Evolutionary conservation across 2,797 vertebrate species (phyloP), one percentile per base, ranked within the genome.

Genomic region (Epinephelus coioides): DNA sequence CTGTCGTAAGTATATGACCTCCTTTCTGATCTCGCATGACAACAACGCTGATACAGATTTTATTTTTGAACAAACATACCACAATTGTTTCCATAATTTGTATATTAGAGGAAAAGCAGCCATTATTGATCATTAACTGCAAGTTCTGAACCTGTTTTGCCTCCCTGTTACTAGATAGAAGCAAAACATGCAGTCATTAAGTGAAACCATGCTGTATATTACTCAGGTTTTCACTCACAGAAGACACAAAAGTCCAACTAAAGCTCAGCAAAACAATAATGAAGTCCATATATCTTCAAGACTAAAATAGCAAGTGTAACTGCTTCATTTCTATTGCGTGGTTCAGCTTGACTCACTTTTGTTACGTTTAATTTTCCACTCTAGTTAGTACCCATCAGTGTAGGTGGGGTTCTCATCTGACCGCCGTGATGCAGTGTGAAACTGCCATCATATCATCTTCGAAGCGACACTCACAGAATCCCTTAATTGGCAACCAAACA

Each of bases 1-100:
- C 64, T 60, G 53, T 67, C 27, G 14, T 18, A 11, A 21, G 49
- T 59, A 19, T 34, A n/a, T 11, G 34, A 73, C 38, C 57, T 65
- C 23, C 12, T 68, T 43, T 27, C 10, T 70, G 27, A 55, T 65
- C 60, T 49, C 34, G 25, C 21, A 0, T 25, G n/a, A 53, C 67
- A 17, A 18, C 9, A 61, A 49, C 8, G 38, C 23, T 53, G 59
- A 51, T 17, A 21, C 38, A 51, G 19, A 50, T 49, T 67, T 72
- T 18, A 34, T 30, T 60, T 69, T 55, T 38, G 1, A 38, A 59
- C 6, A 40, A 40, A 3, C 14, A n/a, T 25, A 0, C 5, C 3
- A 25, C 18, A 30, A 17, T 25, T 21, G 5, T 67, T 46, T 51
- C 18, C 38, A 19, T 25, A 11, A 25, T 64, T 38, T 47, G 11